These are phyloP conservation scores for Masticophis lateralis DNA, from an alignment of 2,797 vertebrate species.

Conservation along the genomic window DNA sequence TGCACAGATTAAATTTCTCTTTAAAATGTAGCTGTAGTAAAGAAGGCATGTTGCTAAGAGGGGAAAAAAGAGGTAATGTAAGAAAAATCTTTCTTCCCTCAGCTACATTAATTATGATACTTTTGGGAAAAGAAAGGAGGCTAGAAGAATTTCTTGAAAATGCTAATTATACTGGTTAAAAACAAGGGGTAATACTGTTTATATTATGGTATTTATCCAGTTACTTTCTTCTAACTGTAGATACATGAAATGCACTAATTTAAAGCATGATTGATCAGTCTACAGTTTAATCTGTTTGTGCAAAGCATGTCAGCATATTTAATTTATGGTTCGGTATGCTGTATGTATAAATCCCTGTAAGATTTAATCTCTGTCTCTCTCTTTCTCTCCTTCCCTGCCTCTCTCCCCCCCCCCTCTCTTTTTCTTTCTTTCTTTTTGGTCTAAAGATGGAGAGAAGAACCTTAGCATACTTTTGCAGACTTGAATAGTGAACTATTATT, in stretches of 20 bases:
- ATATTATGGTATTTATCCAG: not conserved
- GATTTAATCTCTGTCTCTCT: not conserved
- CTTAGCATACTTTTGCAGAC: not conserved
- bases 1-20: not conserved
- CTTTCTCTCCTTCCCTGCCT: not conserved
- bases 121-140: not conserved
- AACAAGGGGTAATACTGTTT: not conserved
- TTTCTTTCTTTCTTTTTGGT: not conserved
- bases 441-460: not conserved
- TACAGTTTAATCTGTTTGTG: not conserved
- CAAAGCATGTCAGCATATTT: not conserved
- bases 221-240: not conserved
- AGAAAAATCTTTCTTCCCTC: not conserved
- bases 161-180: not conserved
- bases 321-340: not conserved
- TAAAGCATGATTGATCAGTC: not conserved
- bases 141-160: not conserved
- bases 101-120: not conserved
- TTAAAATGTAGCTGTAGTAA: not conserved
- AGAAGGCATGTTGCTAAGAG: not conserved
- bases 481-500: not conserved
- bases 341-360: not conserved
- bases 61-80: too few relatives aligned
- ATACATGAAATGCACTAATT: not conserved
- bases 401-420: not conserved